Evolutionary conservation across 2,113 vertebrate genomes (phyloP).

Genomic region (Motacilla alba): DNA sequence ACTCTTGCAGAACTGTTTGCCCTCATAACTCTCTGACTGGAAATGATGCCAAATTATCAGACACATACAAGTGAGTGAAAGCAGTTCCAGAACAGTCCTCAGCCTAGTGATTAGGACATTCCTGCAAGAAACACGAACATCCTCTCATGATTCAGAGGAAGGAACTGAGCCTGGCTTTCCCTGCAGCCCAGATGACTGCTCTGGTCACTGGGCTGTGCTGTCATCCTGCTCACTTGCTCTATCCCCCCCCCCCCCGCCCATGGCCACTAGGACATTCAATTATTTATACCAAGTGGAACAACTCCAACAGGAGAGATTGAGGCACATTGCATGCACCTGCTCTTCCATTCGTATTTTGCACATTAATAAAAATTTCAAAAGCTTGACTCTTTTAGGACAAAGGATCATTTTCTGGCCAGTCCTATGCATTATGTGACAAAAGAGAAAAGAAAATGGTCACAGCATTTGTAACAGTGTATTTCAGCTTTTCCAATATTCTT

Average conservation of each 20-base stretch:
- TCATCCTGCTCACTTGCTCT: neutral
- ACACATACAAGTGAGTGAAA: neutral
- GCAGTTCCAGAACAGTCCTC: neutral
- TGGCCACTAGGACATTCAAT: neutral
- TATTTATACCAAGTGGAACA: slow-evolving; percentile 22
- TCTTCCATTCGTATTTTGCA: slow-evolving; percentile 16
- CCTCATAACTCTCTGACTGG: neutral
- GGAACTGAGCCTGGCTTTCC: neutral
- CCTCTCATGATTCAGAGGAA: neutral
- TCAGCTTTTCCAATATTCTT: neutral
- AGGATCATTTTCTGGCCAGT: neutral
- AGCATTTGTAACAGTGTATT: neutral
- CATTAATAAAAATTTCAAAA: slow-evolving; percentile 41
- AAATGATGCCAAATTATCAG: neutral
- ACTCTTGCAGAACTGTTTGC: neutral
- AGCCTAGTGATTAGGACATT: neutral
- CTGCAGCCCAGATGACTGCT: neutral
- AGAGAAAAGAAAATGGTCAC: neutral
- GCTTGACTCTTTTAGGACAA: neutral
- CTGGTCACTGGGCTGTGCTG: neutral
- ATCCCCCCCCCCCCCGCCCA: too few relatives aligned
- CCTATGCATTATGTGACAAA: neutral
- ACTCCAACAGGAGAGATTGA: slow-evolving; percentile 18
- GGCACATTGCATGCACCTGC: neutral
- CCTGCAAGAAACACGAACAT: neutral